A percentile compares a stretch with the other conserved stretches of the same genome.
Evolutionary conservation across 2,797 vertebrate species (phyloP).

Genomic region (Poecilia gillii): DNA sequence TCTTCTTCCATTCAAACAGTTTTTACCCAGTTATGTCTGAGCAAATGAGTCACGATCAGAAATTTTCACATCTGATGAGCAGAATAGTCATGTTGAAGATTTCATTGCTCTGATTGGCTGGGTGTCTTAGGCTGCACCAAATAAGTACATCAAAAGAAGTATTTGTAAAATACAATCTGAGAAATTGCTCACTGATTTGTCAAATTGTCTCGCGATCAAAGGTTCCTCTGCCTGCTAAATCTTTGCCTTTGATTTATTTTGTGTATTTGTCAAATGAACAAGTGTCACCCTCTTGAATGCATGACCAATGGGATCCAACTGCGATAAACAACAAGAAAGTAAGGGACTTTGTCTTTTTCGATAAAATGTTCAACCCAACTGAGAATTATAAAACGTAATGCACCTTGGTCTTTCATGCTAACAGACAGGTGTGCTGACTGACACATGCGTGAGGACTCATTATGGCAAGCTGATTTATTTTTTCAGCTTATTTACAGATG

Average conservation of each 20-base stretch:
- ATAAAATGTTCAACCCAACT: background rate
- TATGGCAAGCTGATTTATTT: slow-evolving; percentile 17
- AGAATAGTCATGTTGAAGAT: background rate
- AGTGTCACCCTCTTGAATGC: background rate
- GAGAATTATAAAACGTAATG: background rate
- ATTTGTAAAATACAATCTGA: background rate
- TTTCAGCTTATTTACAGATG: slow-evolving; percentile 37
- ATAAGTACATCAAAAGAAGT: background rate
- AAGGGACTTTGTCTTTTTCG: background rate
- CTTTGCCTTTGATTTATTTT: background rate
- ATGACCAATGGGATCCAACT: background rate
- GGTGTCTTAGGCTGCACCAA: background rate
- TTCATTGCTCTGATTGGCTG: background rate
- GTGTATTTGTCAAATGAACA: background rate
- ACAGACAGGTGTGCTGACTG: slow-evolving; percentile 38
- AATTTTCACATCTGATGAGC: background rate
- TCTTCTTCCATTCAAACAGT: background rate
- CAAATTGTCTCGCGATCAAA: background rate
- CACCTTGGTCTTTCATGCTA: slow-evolving; percentile 28
- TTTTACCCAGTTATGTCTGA: background rate
- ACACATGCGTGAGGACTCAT: slow-evolving; percentile 35
- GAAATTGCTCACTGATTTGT: background rate
- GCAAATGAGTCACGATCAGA: background rate
- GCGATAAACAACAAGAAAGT: background rate
- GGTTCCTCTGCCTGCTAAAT: background rate